Base-by-base conservation (phyloP, 1,140 invertebrate species). In the Lepidurus apus region DNA sequence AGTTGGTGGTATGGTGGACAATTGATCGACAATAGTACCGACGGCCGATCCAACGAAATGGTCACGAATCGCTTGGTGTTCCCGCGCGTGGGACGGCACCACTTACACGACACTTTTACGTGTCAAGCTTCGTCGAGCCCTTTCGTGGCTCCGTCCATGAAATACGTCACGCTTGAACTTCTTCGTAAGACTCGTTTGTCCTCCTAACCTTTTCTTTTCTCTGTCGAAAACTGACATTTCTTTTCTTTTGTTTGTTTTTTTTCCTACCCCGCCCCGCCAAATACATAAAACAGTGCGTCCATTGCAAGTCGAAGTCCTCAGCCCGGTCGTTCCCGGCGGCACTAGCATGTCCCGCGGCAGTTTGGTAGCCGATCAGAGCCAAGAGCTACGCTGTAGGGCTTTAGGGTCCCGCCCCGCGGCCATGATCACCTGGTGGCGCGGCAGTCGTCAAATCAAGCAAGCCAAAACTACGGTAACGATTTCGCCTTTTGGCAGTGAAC, bases 311-410 rank as follows among this genome's bases (percentile, higher is more conserved):
- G 53, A 65, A 65, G 53, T 65, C 13, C 53, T 65, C 24, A 79
- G 78, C 77, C 34, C 24, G 77, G 73, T 74, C 78, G 43, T 47
- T 79, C 21, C 43, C 21, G 26, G 78, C 47, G 24, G 26, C 34
- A 45, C 5, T 79, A 24, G 73, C 42, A 76, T 43, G 53, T 8
- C 78, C 78, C n/a, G 45, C 43, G 65, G 93, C 80, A 92, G 93
- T 0, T 87, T 96, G 34, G 94, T 93, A 34, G 93, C 93, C 1
- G 92, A 92, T 77, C 87, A 91, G 77, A 88, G 88, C 80, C 91
- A 92, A 17, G 92, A 95, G 80, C 89, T 96, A 34, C 91, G 93
- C 83, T 96, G 94, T 83, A 89, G 91, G 81, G 91, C 93, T 34
- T 89, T 89, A 0, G 94, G 94, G 65, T 95, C 93, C 1, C 87